phyloP scores from a whole-genome alignment of 2,797 vertebrate species.

The Adelosebastes latens region DNA sequence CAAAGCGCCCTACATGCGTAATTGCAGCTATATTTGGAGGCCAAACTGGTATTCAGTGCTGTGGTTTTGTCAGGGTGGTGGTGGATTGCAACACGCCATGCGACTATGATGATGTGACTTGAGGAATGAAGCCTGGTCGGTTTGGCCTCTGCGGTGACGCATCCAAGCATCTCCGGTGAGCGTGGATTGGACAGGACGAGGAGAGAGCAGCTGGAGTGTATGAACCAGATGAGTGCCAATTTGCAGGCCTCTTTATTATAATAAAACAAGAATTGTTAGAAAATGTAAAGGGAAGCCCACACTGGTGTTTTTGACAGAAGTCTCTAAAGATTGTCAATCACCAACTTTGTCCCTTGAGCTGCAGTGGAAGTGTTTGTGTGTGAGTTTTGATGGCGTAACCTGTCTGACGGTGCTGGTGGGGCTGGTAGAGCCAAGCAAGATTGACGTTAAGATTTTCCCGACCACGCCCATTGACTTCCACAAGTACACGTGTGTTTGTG shows the following conservation, averaged over 20 bases:
- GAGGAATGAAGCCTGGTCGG: slow-evolving; percentile 79
- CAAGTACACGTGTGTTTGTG: too few species aligned
- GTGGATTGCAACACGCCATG: slow-evolving; percentile 38
- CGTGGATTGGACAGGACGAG: background rate
- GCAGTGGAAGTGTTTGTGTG: background rate
- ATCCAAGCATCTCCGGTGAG: background rate
- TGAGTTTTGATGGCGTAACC: background rate
- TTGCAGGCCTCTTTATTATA: background rate
- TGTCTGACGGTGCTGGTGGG: too few species aligned
- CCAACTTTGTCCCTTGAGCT: background rate
- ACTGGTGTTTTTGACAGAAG: background rate
- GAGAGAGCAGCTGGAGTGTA: background rate
- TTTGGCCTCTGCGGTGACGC: slow-evolving; percentile 56
- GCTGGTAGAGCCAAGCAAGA: too few species aligned
- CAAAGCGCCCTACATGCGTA: slow-evolving; percentile 33
- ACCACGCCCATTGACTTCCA: background rate
- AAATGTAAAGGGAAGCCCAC: background rate
- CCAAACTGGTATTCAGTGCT: slow-evolving; percentile 7
- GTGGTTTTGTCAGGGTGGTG: background rate
- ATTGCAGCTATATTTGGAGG: slow-evolving; percentile 38
- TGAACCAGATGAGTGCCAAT: background rate
- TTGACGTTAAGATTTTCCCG: background rate
- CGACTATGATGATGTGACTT: slow-evolving; percentile 35
- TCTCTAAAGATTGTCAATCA: background rate
- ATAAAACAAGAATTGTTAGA: background rate